A percentile compares a stretch with the other conserved stretches of the same genome.
These are phyloP conservation scores for Morone chrysops DNA, from an alignment of 2,113 vertebrate genomes.

Conservation along the genomic window DNA sequence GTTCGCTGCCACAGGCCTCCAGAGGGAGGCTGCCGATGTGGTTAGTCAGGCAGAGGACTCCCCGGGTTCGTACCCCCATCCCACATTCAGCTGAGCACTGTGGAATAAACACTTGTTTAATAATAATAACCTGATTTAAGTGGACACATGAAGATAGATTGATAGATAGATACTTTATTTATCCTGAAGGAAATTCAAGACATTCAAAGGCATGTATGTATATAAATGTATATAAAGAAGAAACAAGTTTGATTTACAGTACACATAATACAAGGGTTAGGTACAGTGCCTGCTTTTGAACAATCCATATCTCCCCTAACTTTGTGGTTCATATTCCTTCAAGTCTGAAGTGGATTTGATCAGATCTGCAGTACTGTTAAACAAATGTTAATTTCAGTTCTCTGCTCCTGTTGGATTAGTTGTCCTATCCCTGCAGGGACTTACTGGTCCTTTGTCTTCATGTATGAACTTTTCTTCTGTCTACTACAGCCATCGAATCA, in stretches of 20 bases:
- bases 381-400: too few relatives aligned
- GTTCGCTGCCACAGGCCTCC: slow-evolving; percentile 92
- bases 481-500: neutral
- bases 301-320: neutral
- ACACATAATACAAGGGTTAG: too few relatives aligned
- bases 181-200: too few relatives aligned
- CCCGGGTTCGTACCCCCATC: slow-evolving; percentile 88
- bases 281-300: too few relatives aligned
- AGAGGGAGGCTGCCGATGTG: slow-evolving; percentile 92
- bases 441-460: too few relatives aligned
- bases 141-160: neutral
- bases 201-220: too few relatives aligned
- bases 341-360: too few relatives aligned
- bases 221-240: too few relatives aligned
- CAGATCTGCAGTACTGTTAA: too few relatives aligned
- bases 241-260: neutral
- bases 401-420: too few relatives aligned
- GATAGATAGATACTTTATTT: too few relatives aligned
- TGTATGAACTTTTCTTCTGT: neutral
- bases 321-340: neutral
- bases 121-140: neutral
- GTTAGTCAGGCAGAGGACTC: slow-evolving; percentile 92
- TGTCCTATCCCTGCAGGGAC: too few relatives aligned
- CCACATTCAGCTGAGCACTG: slow-evolving; percentile 95
- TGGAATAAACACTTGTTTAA: neutral